These are phyloP conservation scores for Hippocampus kuda DNA, from an alignment of 2,797 vertebrate species.

Conservation along the genomic window DNA sequence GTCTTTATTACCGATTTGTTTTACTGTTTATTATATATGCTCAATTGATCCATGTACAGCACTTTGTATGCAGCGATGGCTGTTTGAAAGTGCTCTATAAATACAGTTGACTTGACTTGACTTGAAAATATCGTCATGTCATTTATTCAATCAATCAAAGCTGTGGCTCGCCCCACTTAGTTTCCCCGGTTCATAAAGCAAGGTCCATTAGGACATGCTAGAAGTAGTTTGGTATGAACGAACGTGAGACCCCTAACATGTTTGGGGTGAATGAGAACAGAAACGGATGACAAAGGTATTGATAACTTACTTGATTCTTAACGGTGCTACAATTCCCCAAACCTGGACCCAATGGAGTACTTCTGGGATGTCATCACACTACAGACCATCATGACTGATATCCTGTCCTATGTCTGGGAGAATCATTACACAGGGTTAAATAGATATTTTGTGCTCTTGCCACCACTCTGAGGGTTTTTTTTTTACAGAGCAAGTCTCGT, in stretches of 20 bases:
- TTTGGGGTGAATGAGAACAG: not conserved
- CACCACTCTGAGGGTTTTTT: conserved; percentile 9
- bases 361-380: no score
- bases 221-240: not conserved
- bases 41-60: no score
- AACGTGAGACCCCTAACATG: not conserved
- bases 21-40: no score
- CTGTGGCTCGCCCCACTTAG: not conserved
- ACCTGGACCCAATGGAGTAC: no score
- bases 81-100: no score
- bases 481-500: conserved; percentile 14
- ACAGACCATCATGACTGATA: no score
- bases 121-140: not conserved
- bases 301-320: no score
- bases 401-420: no score
- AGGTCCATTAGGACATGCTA: not conserved
- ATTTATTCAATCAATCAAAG: not conserved
- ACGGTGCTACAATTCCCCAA: no score
- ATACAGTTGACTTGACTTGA: no score
- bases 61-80: no score
- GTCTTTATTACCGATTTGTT: no score
- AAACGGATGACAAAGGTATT: not conserved
- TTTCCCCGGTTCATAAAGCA: not conserved
- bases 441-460: conserved; percentile 24
- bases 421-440: not conserved